Evolutionary conservation across 2,888 invertebrate species (phyloP), one percentile per base, ranked within the genome.

Genomic region (Priocnemis perturbator): DNA sequence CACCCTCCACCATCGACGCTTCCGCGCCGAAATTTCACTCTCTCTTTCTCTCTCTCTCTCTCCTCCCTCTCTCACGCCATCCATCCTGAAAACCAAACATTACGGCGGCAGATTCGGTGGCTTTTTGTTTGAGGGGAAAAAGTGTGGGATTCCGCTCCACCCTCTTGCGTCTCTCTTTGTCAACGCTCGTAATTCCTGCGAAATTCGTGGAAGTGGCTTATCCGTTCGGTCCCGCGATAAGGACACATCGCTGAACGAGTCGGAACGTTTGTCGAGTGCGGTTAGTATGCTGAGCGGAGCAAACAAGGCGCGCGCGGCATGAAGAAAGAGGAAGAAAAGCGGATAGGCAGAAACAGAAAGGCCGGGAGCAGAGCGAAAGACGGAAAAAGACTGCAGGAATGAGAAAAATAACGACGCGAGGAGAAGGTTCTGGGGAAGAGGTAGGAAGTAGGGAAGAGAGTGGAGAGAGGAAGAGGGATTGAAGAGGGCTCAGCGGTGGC

Each of bases 171-270:
- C 56, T 53, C 60, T 63, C 63, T 64, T 63, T 67, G 71, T 74
- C 73, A 53, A 65, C 71, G 75, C 26, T 26, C 74, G 71, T 79
- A 79, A 81, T 81, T 80, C 63, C 68, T 71, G 67, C 67, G 68
- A 78, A 76, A 80, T 76, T 74, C 69, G 77, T 76, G 78, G 69
- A 75, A 79, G 74, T 79, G 74, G 73, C 78, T 74, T 77, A 79
- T 79, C 76, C 72, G 71, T 64, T 72, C 44, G 45, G 44, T 17
- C 7, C n/a, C 50, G 48, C 66, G 74, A 72, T 72, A 74, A 72
- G 72, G 63, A 69, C 64, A 53, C 30, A 11, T 21, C 20, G 58
- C 19, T 48, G 47, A 23, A 57, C 44, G 26, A 59, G 45, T 48
- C 19, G 26, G 50, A 64, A 60, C 15, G 55, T 50, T 21, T 19